Conservation (phyloP, 2,888 invertebrate species). For the Ganaspis brasiliensis region DNA sequence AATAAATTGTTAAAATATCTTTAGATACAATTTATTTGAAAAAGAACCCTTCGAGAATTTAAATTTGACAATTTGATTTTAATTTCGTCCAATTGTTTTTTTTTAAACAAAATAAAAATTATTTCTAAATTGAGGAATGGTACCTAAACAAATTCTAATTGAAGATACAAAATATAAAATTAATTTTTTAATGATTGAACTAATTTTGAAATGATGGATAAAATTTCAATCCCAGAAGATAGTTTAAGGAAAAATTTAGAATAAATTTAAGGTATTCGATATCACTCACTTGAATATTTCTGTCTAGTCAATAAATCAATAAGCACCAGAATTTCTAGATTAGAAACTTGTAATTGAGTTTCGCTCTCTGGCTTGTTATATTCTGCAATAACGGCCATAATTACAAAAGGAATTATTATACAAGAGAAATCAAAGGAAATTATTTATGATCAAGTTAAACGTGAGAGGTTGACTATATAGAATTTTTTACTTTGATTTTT, state of each 20-base stretch:
- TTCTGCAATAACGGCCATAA: slow-evolving; percentile 13
- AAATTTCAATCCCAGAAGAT: neutral
- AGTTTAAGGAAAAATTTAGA: neutral
- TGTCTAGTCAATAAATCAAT: slow-evolving; percentile 28
- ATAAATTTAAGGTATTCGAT: neutral
- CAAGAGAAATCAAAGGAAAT: slow-evolving; percentile 23
- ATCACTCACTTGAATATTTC: slow-evolving; percentile 14
- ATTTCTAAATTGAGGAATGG: too few species aligned
- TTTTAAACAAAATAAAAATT: too few species aligned
- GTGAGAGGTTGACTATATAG: neutral
- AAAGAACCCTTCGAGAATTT: too few species aligned
- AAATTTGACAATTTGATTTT: too few species aligned
- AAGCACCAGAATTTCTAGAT: slow-evolving; percentile 13
- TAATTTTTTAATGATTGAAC: too few species aligned
- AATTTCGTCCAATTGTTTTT: too few species aligned
- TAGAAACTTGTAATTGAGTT: slow-evolving; percentile 37
- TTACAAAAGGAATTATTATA: slow-evolving; percentile 13
- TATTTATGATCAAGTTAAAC: slow-evolving; percentile 34
- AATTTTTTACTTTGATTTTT: neutral
- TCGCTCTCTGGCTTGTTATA: slow-evolving; percentile 22
- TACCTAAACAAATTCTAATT: too few species aligned
- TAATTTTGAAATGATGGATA: neutral
- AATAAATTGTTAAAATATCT: neutral
- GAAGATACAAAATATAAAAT: too few species aligned
- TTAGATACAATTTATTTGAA: neutral